Percentiles rank a stretch among this genome's conserved stretches.
Conservation (phyloP, 2,888 invertebrate species). For the Hermaeophaga mercurialis region DNA sequence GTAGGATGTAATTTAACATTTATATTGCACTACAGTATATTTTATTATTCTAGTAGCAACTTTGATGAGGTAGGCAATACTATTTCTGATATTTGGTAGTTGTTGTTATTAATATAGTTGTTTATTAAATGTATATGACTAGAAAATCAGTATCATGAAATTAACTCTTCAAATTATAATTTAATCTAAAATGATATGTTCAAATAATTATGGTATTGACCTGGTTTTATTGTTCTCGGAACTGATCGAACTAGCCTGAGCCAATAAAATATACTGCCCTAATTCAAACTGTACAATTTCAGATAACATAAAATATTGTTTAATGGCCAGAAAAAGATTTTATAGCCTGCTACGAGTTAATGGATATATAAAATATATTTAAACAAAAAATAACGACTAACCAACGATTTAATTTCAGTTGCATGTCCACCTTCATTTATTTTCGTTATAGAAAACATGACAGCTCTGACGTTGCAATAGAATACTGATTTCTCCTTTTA, state of each 20-base stretch:
- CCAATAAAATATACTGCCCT: neutral
- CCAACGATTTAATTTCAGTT: neutral
- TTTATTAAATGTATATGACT: no score
- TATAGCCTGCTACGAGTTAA: neutral
- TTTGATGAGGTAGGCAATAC: no score
- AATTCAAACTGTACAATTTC: conserved; percentile 1
- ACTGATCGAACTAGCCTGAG: neutral
- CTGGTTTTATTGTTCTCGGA: neutral
- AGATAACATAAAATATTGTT: conserved; percentile 9
- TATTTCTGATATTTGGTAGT: no score
- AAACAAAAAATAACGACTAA: neutral
- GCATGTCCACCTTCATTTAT: conserved; percentile 16
- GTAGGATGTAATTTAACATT: no score
- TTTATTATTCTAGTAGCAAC: no score
- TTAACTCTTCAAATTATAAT: no score
- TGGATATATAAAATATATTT: neutral
- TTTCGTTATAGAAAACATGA: conserved; percentile 13
- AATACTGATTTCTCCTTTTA: conserved; percentile 8
- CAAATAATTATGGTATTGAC: no score
- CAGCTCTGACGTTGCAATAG: conserved; percentile 2
- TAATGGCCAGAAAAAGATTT: conserved; percentile 1
- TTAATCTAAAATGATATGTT: no score
- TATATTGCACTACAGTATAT: no score
- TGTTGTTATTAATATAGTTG: no score
- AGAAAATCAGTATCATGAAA: no score